phyloP scores from a whole-genome alignment of 2,113 vertebrate genomes.

The Gallinago media region DNA sequence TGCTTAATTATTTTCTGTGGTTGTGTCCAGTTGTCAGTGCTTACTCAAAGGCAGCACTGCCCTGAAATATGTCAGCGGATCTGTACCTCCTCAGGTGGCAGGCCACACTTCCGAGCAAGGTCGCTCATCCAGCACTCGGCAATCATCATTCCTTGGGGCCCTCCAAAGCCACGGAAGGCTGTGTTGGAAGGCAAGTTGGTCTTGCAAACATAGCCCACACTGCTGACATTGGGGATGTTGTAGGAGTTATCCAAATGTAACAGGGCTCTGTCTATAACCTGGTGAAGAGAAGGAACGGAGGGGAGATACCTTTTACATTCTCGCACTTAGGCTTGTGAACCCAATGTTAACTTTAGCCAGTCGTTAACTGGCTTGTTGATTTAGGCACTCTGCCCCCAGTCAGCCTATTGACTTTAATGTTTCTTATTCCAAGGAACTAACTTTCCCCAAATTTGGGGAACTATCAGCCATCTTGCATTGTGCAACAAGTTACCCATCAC shows the following conservation, averaged over 20 bases:
- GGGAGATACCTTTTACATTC: background rate
- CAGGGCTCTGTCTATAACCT: conserved; percentile 91
- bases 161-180: conserved; percentile 95
- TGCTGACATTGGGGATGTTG: conserved; percentile 86
- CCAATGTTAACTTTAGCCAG: background rate
- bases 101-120: conserved; percentile 81
- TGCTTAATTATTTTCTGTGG: background rate
- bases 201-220: conserved; percentile 85
- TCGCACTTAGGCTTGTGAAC: background rate
- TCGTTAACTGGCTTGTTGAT: background rate
- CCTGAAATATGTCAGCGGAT: background rate
- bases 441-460: background rate
- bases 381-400: background rate
- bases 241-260: conserved; percentile 96
- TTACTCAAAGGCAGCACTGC: background rate
- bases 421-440: background rate
- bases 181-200: conserved; percentile 96
- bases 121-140: conserved; percentile 91
- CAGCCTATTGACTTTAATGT: background rate
- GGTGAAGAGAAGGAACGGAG: background rate
- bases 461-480: background rate
- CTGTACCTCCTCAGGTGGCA: conserved; percentile 86
- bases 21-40: background rate
- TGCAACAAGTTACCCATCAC: background rate
- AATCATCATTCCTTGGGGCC: conserved; percentile 93